Percentiles rank a stretch among this genome's conserved stretches.
Evolutionary conservation across 1,140 invertebrate genomes (phyloP).

Genomic region (Drusus annulatus): DNA sequence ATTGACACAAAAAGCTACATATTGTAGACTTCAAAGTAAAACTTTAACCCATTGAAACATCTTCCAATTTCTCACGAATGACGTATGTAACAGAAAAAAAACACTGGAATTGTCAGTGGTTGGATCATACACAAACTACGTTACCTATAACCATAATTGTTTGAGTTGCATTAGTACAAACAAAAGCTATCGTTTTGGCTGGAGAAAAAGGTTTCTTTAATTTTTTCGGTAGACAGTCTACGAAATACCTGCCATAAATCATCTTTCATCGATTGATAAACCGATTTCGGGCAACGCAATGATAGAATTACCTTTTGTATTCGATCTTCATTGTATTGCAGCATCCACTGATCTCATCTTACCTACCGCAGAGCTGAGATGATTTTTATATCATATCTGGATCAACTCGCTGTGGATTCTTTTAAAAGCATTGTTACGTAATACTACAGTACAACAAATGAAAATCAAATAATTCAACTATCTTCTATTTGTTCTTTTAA

Average conservation of each 20-base stretch:
- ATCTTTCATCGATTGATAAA: slow-evolving; percentile 32
- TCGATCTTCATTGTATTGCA: slow-evolving; percentile 29
- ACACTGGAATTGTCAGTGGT: too few species aligned
- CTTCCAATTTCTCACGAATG: too few species aligned
- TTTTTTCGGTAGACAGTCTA: not conserved
- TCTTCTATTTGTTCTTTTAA: too few species aligned
- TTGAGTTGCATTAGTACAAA: too few species aligned
- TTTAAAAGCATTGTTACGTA: slow-evolving; percentile 49
- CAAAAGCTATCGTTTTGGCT: too few species aligned
- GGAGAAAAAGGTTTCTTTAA: too few species aligned
- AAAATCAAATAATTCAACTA: not conserved
- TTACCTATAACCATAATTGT: too few species aligned
- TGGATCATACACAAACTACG: too few species aligned
- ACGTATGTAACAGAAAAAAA: too few species aligned
- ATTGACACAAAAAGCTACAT: too few species aligned
- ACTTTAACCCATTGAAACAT: too few species aligned
- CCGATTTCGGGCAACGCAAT: slow-evolving; percentile 13
- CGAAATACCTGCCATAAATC: slow-evolving; percentile 3
- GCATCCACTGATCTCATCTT: slow-evolving; percentile 37
- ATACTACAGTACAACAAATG: not conserved
- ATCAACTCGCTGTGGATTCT: slow-evolving; percentile 41
- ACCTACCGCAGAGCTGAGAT: slow-evolving; percentile 57
- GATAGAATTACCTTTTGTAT: slow-evolving; percentile 40
- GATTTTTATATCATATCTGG: slow-evolving; percentile 55
- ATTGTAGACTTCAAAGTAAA: too few species aligned